Conservation (phyloP, 2,113 vertebrate genomes). For the Holacanthus passer region DNA sequence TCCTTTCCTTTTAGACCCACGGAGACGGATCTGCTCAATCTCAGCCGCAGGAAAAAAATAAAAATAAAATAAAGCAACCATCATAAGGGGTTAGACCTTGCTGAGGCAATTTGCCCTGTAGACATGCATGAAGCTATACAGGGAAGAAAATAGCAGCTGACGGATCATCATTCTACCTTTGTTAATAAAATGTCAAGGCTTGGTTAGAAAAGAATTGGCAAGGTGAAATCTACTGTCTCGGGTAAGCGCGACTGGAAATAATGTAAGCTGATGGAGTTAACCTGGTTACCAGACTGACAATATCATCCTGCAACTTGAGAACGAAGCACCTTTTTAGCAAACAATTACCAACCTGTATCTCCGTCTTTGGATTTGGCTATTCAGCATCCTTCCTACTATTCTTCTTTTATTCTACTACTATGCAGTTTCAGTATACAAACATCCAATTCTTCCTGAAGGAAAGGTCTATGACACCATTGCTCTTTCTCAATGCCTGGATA, state of each 20-base stretch:
- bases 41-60: conserved; percentile 25
- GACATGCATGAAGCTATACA: conserved; percentile 15
- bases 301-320: background rate
- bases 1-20: conserved; percentile 26
- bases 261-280: background rate
- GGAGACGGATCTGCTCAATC: conserved; percentile 46
- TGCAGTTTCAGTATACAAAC: background rate
- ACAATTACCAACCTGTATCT: background rate
- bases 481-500: background rate
- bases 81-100: conserved; percentile 36
- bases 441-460: background rate
- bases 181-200: conserved; percentile 26
- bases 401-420: background rate
- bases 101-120: conserved; percentile 9
- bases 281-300: background rate
- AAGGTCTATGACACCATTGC: background rate
- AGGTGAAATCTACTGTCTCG: background rate
- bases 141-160: background rate
- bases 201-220: conserved; percentile 3
- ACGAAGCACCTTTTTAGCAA: background rate
- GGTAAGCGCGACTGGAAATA: background rate
- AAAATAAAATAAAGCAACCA: background rate
- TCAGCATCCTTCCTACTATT: background rate
- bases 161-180: conserved; percentile 29
- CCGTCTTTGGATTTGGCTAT: background rate